These are phyloP conservation scores for Pleuronectes platessa DNA, from an alignment of 2,113 vertebrate species.

Conservation along the genomic window DNA sequence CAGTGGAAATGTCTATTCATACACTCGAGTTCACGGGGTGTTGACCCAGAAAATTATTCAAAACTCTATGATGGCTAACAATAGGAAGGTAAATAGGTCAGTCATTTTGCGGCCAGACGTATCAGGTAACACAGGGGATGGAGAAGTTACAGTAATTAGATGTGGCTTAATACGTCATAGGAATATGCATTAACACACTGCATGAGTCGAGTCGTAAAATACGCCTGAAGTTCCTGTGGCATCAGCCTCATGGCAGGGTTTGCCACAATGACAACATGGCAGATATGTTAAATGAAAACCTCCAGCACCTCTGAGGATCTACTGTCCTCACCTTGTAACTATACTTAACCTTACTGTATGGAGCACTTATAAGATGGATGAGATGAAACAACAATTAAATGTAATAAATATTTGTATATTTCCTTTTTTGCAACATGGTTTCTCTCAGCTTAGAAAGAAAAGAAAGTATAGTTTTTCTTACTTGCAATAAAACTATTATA, in stretches of 20 bases:
- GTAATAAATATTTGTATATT: too few relatives aligned
- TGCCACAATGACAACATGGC: neutral
- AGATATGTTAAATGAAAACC: neutral
- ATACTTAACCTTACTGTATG: neutral
- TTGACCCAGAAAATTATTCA: slow-evolving; percentile 62
- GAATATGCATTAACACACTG: slow-evolving; percentile 1
- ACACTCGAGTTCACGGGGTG: slow-evolving; percentile 41
- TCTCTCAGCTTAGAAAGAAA: slow-evolving; percentile 4
- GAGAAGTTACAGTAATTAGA: slow-evolving; percentile 62
- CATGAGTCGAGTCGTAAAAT: slow-evolving; percentile 13
- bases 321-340: neutral
- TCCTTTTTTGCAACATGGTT: neutral
- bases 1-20: slow-evolving; percentile 49
- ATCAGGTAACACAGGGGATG: slow-evolving; percentile 59
- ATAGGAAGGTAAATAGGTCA: slow-evolving; percentile 61
- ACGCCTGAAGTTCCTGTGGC: neutral
- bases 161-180: slow-evolving; percentile 7
- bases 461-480: neutral
- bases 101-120: slow-evolving; percentile 42
- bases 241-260: neutral
- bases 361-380: neutral
- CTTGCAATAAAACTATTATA: neutral
- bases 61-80: slow-evolving; percentile 47
- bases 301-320: neutral
- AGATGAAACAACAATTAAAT: neutral